Evolutionary conservation across 2,797 vertebrate genomes (phyloP), one percentile per base, ranked within the genome.

Genomic region (Alosa sapidissima): DNA sequence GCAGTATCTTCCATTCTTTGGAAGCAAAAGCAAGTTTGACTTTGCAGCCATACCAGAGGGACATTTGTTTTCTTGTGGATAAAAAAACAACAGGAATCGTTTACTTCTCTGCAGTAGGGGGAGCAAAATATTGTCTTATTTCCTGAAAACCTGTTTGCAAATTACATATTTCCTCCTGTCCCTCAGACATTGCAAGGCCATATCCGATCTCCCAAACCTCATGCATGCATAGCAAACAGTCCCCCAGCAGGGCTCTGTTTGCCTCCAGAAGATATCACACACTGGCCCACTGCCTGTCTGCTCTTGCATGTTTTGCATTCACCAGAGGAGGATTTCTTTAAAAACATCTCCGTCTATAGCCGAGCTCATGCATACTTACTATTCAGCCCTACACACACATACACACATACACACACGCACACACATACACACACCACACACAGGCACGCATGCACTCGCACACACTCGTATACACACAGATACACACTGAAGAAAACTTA

Each of bases 191-290:
- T 82, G 83, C 87, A 89, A 92, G 90, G 91, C 91, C 92, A 91
- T 84, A 83, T 28, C 60, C 82, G 87, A 83, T 88, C 87, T 90
- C 89, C 86, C 84, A 55, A 82, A 86, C 85, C 89, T 85, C 86
- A 86, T 87, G 87, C 83, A 92, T 90, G 91, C 91, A 95, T 93
- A 93, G 89, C 88, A 91, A 93, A 91, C 91, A 88, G 47, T 85
- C 88, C 91, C 86, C 55, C 10, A 4, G 55, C 84, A 83, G 47
- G 13, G 36, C n/a, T 82, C 89, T 95, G 90, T 94, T 93, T 93
- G 92, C 92, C 91, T 92, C 88, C 28, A 85, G 60, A 85, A 82
- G 83, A 78, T 47, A 78, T 78, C 84, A 83, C 58, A 14, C 68
- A 68, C 87, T 75, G 81, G 72, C 75, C 62, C 89, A 86, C 84